Percentiles rank a stretch among this genome's conserved stretches.
These are phyloP conservation scores for Psephotus haematonotus DNA, from an alignment of 2,113 vertebrate genomes.

Conservation along the genomic window DNA sequence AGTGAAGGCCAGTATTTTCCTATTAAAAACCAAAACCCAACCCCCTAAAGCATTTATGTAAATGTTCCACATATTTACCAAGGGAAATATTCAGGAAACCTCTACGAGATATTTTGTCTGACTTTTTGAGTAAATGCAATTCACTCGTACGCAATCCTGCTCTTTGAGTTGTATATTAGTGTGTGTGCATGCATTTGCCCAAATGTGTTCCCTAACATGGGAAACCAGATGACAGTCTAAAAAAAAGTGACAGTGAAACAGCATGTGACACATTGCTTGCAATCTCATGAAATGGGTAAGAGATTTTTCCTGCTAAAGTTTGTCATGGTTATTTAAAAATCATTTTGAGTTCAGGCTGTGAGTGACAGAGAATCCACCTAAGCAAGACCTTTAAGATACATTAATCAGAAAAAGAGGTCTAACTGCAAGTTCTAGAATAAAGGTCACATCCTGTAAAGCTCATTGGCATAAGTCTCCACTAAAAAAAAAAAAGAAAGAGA, in stretches of 20 bases:
- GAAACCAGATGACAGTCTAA: background rate
- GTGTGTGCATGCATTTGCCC: accelerated
- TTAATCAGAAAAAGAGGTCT: background rate
- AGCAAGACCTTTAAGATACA: background rate
- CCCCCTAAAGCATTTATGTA: background rate
- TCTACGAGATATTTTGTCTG: background rate
- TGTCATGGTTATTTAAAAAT: background rate
- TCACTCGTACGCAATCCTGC: background rate
- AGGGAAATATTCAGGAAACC: background rate
- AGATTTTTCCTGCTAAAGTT: background rate
- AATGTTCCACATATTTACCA: background rate
- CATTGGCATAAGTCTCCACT: background rate
- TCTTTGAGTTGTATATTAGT: background rate
- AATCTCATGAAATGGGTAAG: background rate
- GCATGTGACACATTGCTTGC: accelerated
- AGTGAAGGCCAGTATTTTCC: background rate
- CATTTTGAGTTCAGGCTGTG: background rate
- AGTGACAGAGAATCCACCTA: background rate
- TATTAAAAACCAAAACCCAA: background rate
- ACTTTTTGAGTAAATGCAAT: background rate
- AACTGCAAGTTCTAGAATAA: background rate
- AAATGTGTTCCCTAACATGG: background rate
- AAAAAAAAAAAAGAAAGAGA: background rate
- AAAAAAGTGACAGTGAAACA: background rate
- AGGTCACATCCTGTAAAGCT: background rate